Base-by-base conservation (phyloP, 1,140 invertebrate genomes). In the Limonius californicus region DNA sequence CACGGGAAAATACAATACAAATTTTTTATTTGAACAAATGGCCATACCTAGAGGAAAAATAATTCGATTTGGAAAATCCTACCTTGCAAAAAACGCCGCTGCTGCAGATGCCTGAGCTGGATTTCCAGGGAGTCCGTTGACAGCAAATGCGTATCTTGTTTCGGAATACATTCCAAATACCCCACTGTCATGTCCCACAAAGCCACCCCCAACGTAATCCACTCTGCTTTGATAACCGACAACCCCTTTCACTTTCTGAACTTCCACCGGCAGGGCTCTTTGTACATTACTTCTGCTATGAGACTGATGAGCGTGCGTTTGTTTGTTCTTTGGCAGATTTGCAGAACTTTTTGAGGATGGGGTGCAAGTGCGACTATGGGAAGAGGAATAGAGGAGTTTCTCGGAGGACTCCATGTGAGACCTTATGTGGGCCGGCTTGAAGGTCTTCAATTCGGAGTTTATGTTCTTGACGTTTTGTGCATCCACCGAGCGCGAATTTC, bases 61-160 rank as follows among this genome's bases (percentile, higher is more conserved):
- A n/a, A 35, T 32, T n/a, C n/a, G n/a, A n/a, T n/a, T n/a, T n/a
- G n/a, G n/a, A 58, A 62, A 57, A 4, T 68, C 72, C 69, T 72
- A 78, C 77, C 77, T 75, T 69, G 77, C 77, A 67, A 78, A 78
- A 74, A 78, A 78, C 35, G 77, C 77, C 32, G 76, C 76, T 18
- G 76, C 76, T 9, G 76, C 75, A 11, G 73, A 76, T 32, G 76
- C 68, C 62, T 78, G 76, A 7, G 74, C 74, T 21, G 69, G 62
- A 65, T 70, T 76, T 57, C 71, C 69, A 2, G 73, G 69, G 14
- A 76, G 63, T 14, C 75, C 72, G 63, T 72, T 77, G 50, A 76
- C 76, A 59, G 74, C 70, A 62, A 76, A 77, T 47, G 75, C 70
- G 58, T 78, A 78, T 56, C 77, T 77, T 20, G 72, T 73, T 64